These are phyloP conservation scores for Ellobius talpinus DNA, from an alignment of 2,113 vertebrate genomes.

Conservation along the genomic window DNA sequence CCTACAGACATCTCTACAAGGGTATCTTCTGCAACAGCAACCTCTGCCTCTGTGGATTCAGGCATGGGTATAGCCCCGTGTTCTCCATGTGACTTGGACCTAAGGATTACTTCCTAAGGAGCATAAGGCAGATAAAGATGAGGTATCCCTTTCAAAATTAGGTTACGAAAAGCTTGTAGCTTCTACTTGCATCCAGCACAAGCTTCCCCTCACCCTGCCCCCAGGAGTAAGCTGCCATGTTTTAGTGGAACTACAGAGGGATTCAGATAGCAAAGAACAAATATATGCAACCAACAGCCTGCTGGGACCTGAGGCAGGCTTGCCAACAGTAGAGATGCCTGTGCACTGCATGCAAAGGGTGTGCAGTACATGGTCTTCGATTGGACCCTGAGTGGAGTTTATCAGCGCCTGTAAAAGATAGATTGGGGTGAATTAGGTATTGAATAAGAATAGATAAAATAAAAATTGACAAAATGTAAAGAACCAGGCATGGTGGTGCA, in stretches of 20 bases:
- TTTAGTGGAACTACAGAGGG: background rate
- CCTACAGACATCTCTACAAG: background rate
- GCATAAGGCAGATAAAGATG: background rate
- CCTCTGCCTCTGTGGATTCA: background rate
- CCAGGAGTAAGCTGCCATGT: background rate
- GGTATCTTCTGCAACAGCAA: background rate
- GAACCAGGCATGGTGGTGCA: background rate
- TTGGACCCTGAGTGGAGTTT: background rate
- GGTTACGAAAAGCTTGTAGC: background rate
- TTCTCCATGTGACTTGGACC: background rate
- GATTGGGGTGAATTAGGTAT: background rate
- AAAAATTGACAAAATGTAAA: slow-evolving; percentile 50
- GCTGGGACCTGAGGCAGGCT: background rate
- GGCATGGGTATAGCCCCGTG: background rate
- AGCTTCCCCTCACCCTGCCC: background rate
- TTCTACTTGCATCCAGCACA: background rate
- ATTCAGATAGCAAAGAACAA: background rate
- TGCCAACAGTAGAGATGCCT: background rate
- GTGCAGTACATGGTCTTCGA: background rate
- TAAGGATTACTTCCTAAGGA: background rate
- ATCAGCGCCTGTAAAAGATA: slow-evolving; percentile 6
- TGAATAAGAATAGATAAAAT: slow-evolving; percentile 29
- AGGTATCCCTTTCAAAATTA: background rate
- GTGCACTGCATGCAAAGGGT: background rate
- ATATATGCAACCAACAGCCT: background rate